A percentile compares a stretch with the other conserved stretches of the same genome.
phyloP scores from a whole-genome alignment of 2,113 vertebrate genomes.

The Ramphastos sulfuratus region DNA sequence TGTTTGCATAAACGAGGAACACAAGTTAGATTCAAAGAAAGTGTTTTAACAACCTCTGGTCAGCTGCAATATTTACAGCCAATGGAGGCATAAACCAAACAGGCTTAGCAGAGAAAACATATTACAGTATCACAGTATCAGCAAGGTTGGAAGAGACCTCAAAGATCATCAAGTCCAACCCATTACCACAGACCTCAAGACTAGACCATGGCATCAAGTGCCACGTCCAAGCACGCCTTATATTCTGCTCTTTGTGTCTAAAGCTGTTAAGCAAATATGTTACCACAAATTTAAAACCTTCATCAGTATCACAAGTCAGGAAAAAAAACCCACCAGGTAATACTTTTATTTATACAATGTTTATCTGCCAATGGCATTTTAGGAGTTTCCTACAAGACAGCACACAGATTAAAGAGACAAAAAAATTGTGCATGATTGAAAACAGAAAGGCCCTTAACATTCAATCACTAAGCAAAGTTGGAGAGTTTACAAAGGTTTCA shows the following conservation, averaged over 20 bases:
- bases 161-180: too few species aligned
- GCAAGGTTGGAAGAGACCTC: too few species aligned
- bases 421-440: neutral
- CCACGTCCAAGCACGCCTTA: too few species aligned
- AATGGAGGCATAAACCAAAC: neutral
- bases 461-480: neutral
- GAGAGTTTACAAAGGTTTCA: neutral
- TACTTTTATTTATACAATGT: neutral
- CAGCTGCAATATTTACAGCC: neutral
- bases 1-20: neutral
- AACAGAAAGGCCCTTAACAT: neutral
- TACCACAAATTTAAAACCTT: neutral
- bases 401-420: neutral
- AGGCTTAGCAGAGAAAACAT: neutral
- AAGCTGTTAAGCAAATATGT: neutral
- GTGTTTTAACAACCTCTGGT: neutral
- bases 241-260: neutral
- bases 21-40: neutral
- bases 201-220: too few species aligned
- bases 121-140: too few species aligned
- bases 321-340: neutral
- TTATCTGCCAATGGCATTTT: slow-evolving; percentile 4
- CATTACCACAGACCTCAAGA: too few species aligned
- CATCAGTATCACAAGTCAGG: neutral
- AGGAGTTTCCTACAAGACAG: slow-evolving; percentile 1